A percentile compares a stretch with the other conserved stretches of the same genome.
phyloP scores from a whole-genome alignment of 35 echinoderm and acorn worm species.

The Apostichopus parvimensis region DNA sequence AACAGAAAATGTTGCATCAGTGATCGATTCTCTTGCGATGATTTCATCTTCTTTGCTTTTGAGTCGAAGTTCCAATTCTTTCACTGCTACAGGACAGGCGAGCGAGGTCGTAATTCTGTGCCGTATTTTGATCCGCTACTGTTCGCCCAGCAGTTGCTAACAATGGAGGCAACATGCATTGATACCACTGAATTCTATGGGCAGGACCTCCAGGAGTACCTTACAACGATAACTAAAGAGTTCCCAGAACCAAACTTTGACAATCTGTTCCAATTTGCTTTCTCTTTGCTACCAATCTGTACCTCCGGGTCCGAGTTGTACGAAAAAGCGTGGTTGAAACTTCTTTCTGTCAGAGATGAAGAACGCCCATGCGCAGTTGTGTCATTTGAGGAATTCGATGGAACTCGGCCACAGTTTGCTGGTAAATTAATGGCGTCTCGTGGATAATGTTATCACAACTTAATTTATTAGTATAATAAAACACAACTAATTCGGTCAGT shows the following conservation, averaged over 20 bases:
- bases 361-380: constrained; percentile 1
- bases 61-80: too few species aligned
- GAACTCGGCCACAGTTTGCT: not conserved
- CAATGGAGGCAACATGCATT: constrained; percentile 21
- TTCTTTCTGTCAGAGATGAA: not conserved
- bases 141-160: not conserved
- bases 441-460: too few species aligned
- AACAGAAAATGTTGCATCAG: too few species aligned
- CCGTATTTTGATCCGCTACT: not conserved
- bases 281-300: not conserved
- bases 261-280: not conserved
- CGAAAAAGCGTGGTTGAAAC: constrained; percentile 21
- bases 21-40: too few species aligned
- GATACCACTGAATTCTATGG: not conserved
- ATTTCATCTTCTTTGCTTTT: too few species aligned
- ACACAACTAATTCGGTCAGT: too few species aligned
- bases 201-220: not conserved
- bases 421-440: not conserved
- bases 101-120: not conserved
- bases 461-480: too few species aligned
- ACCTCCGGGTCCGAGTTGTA: not conserved
- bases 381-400: not conserved
- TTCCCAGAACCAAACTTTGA: constrained; percentile 5
- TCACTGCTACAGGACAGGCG: too few species aligned
- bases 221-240: not conserved